A percentile compares a stretch with the other conserved stretches of the same genome.
phyloP scores from a whole-genome alignment of 2,113 vertebrate species.

The Antechinus flavipes region DNA sequence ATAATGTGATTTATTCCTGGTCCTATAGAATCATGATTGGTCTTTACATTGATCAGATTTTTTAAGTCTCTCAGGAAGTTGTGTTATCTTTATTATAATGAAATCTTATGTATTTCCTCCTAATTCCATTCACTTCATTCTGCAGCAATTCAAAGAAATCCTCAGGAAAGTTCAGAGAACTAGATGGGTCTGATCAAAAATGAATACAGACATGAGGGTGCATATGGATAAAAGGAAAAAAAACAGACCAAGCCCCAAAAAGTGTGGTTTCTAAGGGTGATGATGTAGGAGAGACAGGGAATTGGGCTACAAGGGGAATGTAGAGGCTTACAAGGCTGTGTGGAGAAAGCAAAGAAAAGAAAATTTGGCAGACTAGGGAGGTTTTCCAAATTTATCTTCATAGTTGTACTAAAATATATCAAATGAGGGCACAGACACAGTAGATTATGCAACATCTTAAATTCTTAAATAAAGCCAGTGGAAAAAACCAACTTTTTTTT shows the following conservation, averaged over 20 bases:
- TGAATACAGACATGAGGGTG: too few species aligned
- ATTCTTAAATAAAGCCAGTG: neutral
- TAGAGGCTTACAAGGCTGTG: too few species aligned
- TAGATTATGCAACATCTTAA: neutral
- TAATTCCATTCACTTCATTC: neutral
- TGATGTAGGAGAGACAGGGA: neutral
- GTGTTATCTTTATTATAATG: neutral
- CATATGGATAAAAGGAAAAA: neutral
- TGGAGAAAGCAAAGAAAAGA: neutral
- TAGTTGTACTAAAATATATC: neutral
- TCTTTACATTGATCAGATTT: neutral
- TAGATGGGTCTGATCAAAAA: neutral
- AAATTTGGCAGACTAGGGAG: neutral
- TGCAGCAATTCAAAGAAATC: neutral
- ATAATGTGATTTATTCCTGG: neutral
- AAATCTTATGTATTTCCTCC: neutral
- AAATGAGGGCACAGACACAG: neutral
- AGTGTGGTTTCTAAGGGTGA: neutral
- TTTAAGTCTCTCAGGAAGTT: neutral
- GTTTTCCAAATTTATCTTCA: neutral
- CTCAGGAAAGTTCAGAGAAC: neutral
- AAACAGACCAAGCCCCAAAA: neutral
- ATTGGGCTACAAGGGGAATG: neutral
- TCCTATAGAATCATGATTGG: neutral
- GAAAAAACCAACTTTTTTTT: neutral